These are phyloP conservation scores for Nemotelus pantherinus DNA, from an alignment of 2,888 invertebrate species.

Conservation along the genomic window DNA sequence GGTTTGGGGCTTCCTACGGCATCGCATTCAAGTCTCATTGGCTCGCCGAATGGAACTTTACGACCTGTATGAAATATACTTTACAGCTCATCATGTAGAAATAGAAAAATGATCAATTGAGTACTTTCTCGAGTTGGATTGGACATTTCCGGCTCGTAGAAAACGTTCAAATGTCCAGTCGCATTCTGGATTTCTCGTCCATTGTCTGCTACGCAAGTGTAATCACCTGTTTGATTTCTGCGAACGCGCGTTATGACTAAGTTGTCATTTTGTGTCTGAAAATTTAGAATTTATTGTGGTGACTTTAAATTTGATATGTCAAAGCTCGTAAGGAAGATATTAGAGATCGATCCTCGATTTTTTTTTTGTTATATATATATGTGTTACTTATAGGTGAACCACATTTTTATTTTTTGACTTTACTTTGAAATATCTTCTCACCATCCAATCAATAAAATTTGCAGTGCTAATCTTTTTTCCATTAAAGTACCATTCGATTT, in stretches of 20 bases:
- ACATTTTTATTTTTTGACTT: too few species aligned
- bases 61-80: not conserved
- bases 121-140: constrained; percentile 36
- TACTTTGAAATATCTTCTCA: not conserved
- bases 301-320: not conserved
- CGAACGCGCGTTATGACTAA: constrained; percentile 45
- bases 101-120: constrained; percentile 22
- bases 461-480: constrained; percentile 35
- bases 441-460: constrained; percentile 22
- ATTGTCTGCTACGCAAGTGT: constrained; percentile 48
- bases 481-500: constrained; percentile 47
- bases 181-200: constrained; percentile 37
- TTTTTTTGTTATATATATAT: too few species aligned
- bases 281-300: not conserved
- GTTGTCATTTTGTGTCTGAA: constrained; percentile 43
- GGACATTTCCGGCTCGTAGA: constrained; percentile 45
- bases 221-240: constrained; percentile 44
- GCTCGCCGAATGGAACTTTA: constrained; percentile 1
- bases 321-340: too few species aligned
- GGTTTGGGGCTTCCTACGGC: constrained; percentile 70
- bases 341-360: too few species aligned
- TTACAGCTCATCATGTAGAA: not conserved
- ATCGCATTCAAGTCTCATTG: constrained; percentile 63
- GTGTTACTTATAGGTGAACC: too few species aligned
- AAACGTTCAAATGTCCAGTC: constrained; percentile 44